Conservation (phyloP, 2,888 invertebrate genomes). For the Bembecia ichneumoniformis region DNA sequence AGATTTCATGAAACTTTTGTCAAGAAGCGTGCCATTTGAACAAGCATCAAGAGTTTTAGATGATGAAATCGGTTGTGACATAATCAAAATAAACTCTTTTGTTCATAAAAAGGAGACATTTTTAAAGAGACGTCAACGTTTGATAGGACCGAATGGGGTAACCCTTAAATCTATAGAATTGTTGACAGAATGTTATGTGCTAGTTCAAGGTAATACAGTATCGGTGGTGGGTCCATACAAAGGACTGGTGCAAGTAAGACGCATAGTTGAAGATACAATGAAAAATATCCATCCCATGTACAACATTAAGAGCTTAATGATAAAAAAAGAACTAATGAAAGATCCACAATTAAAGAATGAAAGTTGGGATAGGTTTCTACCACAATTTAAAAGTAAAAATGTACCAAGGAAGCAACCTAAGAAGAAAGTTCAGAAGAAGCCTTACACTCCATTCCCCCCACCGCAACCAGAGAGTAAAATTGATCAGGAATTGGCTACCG, state of each 20-base stretch:
- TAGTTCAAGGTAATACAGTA: slow-evolving; percentile 98
- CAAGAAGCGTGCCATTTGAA: slow-evolving; percentile 96
- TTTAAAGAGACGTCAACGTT: slow-evolving; percentile 91
- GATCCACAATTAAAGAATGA: slow-evolving; percentile 93
- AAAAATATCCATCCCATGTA: slow-evolving; percentile 99
- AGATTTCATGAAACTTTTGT: slow-evolving; percentile 94
- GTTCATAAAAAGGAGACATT: slow-evolving; percentile 94
- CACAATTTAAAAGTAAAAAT: slow-evolving; percentile 92
- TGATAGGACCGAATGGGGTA: slow-evolving; percentile 98
- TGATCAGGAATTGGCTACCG: slow-evolving; percentile 93
- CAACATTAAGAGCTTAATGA: slow-evolving; percentile 97
- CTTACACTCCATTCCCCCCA: slow-evolving; percentile 98
- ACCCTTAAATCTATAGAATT: slow-evolving; percentile 97
- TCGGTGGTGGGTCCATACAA: slow-evolving; percentile 96
- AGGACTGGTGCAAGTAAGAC: slow-evolving; percentile 88
- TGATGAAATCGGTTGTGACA: slow-evolving; percentile 94
- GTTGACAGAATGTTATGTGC: slow-evolving; percentile 94
- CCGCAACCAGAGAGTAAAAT: slow-evolving; percentile 93
- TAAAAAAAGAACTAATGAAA: slow-evolving; percentile 94
- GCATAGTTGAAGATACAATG: slow-evolving; percentile 97
- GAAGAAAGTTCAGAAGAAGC: slow-evolving; percentile 90
- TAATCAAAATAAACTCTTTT: slow-evolving; percentile 94
- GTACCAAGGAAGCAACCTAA: slow-evolving; percentile 91
- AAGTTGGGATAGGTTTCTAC: slow-evolving; percentile 97
- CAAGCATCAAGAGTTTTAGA: slow-evolving; percentile 90